Percentiles rank a stretch among this genome's conserved stretches.
phyloP scores from a whole-genome alignment of 2,888 invertebrate genomes.

The Acanthosoma haemorrhoidale region DNA sequence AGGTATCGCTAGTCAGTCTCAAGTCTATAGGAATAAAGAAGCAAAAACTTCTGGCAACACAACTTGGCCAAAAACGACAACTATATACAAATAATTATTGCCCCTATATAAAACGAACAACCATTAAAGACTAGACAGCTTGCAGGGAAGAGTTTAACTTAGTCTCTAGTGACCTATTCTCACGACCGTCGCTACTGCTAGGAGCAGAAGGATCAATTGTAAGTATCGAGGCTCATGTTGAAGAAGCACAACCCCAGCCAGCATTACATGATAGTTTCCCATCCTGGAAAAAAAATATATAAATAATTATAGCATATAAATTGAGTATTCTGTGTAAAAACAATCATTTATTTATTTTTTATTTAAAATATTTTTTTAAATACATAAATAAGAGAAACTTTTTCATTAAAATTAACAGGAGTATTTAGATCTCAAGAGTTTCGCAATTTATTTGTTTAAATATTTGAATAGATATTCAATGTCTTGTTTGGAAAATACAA shows the following conservation, averaged over 20 bases:
- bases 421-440: no score
- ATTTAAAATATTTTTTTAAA: neutral
- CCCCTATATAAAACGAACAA: constrained; percentile 25
- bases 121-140: constrained; percentile 26
- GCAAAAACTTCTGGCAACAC: constrained; percentile 24
- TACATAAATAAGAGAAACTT: neutral
- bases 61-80: constrained; percentile 23
- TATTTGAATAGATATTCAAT: no score
- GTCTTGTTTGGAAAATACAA: no score
- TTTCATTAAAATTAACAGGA: no score
- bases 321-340: neutral
- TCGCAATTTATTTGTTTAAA: no score
- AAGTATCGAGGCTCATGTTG: constrained; percentile 28
- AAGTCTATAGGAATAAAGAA: constrained; percentile 31
- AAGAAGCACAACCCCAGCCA: constrained; percentile 31
- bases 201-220: constrained; percentile 33
- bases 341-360: neutral
- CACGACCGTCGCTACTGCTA: constrained; percentile 38
- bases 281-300: constrained; percentile 25
- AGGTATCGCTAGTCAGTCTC: constrained; percentile 29
- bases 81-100: constrained; percentile 28
- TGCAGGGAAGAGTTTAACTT: constrained; percentile 17
- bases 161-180: constrained; percentile 33
- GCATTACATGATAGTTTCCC: constrained; percentile 34
- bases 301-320: neutral